A percentile compares a stretch with the other conserved stretches of the same genome.
Conservation (phyloP, 1,140 invertebrate species). For the Phymastichus coffea region DNA sequence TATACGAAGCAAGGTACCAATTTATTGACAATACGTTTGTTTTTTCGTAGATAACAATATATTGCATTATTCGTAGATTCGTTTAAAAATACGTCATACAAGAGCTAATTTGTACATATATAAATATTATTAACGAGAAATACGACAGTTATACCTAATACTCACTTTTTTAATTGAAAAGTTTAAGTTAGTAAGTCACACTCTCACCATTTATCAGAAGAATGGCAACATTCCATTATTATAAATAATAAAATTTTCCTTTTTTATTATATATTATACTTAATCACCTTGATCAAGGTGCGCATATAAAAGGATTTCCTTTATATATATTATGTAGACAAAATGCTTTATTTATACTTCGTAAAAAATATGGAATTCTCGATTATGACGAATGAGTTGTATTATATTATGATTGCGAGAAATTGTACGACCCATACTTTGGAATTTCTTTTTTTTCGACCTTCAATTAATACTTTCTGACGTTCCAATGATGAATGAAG, state of each 20-base stretch:
- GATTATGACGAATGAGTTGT: background rate
- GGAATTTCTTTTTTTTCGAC: too few relatives aligned
- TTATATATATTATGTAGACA: background rate
- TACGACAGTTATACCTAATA: slow-evolving; percentile 16
- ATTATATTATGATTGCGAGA: background rate
- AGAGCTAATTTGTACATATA: slow-evolving; percentile 28
- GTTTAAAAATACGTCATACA: slow-evolving; percentile 25
- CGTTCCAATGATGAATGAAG: slow-evolving; percentile 1
- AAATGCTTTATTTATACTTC: slow-evolving; percentile 19
- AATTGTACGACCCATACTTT: slow-evolving; percentile 26
- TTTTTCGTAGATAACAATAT: slow-evolving; percentile 15
- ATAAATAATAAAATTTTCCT: slow-evolving; percentile 6
- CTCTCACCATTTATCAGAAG: slow-evolving; percentile 15
- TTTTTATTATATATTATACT: too few relatives aligned
- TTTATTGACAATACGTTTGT: slow-evolving; percentile 14
- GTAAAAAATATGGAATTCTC: slow-evolving; percentile 27
- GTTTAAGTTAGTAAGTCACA: slow-evolving; percentile 20
- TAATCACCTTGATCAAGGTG: background rate
- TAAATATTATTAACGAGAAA: slow-evolving; percentile 22
- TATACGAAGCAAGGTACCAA: slow-evolving; percentile 3
- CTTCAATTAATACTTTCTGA: too few relatives aligned
- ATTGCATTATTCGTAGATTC: slow-evolving; percentile 15
- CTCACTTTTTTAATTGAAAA: background rate
- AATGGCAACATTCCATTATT: slow-evolving; percentile 11
- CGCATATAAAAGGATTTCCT: slow-evolving; percentile 1